Evolutionary conservation across 2,113 vertebrate genomes (phyloP).

Genomic region (Aptenodytes forsteri): DNA sequence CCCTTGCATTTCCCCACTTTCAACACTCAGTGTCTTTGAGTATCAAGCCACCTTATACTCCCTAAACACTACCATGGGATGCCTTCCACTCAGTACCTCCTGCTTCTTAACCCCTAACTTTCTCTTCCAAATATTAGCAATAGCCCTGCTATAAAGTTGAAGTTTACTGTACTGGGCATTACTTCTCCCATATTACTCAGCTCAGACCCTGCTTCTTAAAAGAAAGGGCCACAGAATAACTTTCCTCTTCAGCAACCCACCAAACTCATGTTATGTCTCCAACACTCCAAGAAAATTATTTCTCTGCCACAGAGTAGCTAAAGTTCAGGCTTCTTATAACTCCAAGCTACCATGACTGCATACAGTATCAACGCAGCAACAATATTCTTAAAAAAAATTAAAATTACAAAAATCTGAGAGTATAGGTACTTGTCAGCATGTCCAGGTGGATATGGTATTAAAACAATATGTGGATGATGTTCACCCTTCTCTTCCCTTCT

Average conservation of each 20-base stretch:
- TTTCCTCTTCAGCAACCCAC: neutral
- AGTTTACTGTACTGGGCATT: neutral
- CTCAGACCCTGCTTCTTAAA: neutral
- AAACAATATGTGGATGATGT: neutral
- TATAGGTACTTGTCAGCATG: neutral
- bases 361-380: neutral
- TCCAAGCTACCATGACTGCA: neutral
- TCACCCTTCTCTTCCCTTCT: neutral
- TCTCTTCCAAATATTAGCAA: neutral
- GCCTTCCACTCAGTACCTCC: neutral
- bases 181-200: neutral
- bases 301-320: neutral
- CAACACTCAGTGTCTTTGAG: neutral
- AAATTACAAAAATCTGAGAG: neutral
- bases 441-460: neutral
- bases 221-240: neutral
- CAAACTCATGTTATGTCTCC: neutral
- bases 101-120: neutral
- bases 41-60: neutral
- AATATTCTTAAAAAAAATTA: neutral
- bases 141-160: neutral
- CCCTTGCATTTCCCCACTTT: neutral
- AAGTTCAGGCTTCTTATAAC: neutral
- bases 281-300: neutral
- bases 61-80: neutral